Evolutionary conservation across 2,113 vertebrate genomes (phyloP).

Genomic region (Coregonus clupeaformis): DNA sequence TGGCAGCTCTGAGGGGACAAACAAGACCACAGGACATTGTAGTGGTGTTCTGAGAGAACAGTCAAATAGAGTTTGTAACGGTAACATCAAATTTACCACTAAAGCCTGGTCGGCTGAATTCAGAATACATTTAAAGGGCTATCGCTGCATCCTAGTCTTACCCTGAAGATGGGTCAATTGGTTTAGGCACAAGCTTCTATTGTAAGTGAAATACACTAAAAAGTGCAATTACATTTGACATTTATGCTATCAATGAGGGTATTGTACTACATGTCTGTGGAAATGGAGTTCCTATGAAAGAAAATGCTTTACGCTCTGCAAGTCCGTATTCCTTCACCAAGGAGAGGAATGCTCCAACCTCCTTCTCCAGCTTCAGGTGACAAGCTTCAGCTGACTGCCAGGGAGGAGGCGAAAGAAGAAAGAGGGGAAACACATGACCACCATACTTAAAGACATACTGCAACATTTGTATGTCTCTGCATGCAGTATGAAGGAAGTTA

Average conservation of each 20-base stretch:
- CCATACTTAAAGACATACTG: too few species aligned
- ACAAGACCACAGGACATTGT: constrained; percentile 21
- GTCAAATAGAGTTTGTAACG: too few species aligned
- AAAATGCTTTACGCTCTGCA: constrained; percentile 79
- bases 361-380: constrained; percentile 82
- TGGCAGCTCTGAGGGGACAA: constrained; percentile 73
- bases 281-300: neutral
- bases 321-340: constrained; percentile 77
- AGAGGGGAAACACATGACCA: constrained; percentile 5
- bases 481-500: too few species aligned
- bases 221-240: too few species aligned
- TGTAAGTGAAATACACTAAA: too few species aligned
- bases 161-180: too few species aligned
- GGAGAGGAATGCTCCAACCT: constrained; percentile 80
- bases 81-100: neutral
- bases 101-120: neutral
- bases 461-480: too few species aligned
- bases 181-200: too few species aligned
- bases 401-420: constrained; percentile 12
- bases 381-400: constrained; percentile 82
- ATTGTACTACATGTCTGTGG: neutral
- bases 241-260: neutral
- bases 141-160: too few species aligned
- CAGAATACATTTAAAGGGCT: too few species aligned
- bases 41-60: neutral